Percentiles rank a stretch among this genome's conserved stretches.
phyloP scores from a whole-genome alignment of 2,113 vertebrate genomes.

The Amblyornis subalaris region DNA sequence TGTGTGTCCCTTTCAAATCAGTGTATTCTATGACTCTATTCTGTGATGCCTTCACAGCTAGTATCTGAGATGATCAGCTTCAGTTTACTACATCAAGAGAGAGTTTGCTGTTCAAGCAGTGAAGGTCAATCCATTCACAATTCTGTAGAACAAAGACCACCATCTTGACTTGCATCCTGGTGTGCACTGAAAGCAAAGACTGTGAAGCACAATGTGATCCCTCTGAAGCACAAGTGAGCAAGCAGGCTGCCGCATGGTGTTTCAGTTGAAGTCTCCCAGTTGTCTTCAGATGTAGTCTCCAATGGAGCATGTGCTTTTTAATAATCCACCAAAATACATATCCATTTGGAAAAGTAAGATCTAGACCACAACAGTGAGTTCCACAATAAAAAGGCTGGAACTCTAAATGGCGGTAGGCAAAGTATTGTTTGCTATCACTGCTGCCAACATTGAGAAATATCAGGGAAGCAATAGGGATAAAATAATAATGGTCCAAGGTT shows the following conservation, averaged over 20 bases:
- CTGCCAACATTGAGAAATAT: background rate
- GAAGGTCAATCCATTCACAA: background rate
- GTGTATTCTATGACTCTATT: background rate
- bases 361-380: background rate
- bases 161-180: background rate
- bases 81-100: background rate
- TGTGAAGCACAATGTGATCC: background rate
- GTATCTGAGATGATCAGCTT: background rate
- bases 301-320: background rate
- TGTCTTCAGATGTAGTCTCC: background rate
- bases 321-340: slow-evolving; percentile 4
- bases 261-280: background rate
- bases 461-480: background rate
- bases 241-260: fast-evolving
- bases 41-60: background rate
- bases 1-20: background rate
- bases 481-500: background rate
- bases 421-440: background rate
- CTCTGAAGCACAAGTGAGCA: background rate
- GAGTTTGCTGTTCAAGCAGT: background rate
- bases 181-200: background rate
- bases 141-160: background rate
- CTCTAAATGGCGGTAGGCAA: background rate
- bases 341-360: background rate
- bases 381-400: background rate